Percentiles rank a stretch among this genome's conserved stretches.
Evolutionary conservation across 53 echinoderm and acorn worm species (phyloP).

Genomic region (Pentamera pediparva): DNA sequence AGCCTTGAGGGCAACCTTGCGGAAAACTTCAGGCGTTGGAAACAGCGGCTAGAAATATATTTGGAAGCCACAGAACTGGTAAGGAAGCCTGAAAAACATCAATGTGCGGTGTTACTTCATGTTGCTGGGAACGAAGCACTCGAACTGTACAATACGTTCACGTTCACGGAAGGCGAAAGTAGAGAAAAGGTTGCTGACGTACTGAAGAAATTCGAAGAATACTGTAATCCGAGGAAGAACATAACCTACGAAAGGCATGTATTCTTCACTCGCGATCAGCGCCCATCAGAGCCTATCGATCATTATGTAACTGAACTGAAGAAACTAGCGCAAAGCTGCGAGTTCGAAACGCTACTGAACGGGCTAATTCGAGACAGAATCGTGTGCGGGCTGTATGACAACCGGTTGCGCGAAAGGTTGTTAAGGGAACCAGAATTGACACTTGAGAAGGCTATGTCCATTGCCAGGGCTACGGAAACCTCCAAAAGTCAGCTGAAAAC

Average conservation of each 20-base stretch:
- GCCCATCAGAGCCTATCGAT: not conserved
- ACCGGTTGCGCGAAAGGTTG: constrained; percentile 16
- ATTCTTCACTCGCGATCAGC: constrained; percentile 6
- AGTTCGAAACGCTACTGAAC: constrained; percentile 11
- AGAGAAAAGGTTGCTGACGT: constrained; percentile 3
- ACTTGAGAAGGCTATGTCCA: constrained; percentile 11
- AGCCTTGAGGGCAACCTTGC: constrained; percentile 20
- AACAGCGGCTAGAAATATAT: constrained; percentile 3
- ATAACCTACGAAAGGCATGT: constrained; percentile 21
- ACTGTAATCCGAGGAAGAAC: constrained; percentile 16
- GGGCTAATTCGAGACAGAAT: constrained; percentile 29
- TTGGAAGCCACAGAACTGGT: not conserved
- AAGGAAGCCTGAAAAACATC: constrained; percentile 4
- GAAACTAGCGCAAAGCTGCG: not conserved
- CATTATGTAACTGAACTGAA: constrained; percentile 28
- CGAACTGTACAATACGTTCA: constrained; percentile 23
- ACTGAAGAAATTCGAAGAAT: constrained; percentile 9
- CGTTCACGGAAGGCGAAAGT: not conserved
- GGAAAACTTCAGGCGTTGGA: not conserved
- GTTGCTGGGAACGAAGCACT: constrained; percentile 11
- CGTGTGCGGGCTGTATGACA: constrained; percentile 19
- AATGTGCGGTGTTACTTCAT: constrained; percentile 12
- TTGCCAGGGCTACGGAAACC: constrained; percentile 20
- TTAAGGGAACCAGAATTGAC: constrained; percentile 14
- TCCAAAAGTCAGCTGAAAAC: constrained; percentile 1